Conservation (phyloP, 2,113 vertebrate species). For the Ochotona princeps region DNA sequence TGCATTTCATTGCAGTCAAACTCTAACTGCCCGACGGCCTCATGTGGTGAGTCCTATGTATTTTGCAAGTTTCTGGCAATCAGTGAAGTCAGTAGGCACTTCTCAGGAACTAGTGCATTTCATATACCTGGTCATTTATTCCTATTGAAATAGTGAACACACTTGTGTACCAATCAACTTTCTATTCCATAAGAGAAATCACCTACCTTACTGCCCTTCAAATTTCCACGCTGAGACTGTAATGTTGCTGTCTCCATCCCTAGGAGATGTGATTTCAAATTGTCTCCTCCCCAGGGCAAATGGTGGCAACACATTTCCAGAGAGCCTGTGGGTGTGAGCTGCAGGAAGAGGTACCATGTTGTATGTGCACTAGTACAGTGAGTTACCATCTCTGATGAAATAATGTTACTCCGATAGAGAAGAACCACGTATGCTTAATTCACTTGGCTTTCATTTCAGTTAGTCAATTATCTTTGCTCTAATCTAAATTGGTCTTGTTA, state of each 20-base stretch:
- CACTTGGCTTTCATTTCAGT: background rate
- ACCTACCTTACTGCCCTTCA: background rate
- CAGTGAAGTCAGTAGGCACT: fast-evolving
- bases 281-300: background rate
- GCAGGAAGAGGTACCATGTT: background rate
- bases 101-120: background rate
- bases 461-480: background rate
- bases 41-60: background rate
- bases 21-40: background rate
- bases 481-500: background rate
- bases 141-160: background rate
- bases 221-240: background rate
- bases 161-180: background rate
- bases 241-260: background rate
- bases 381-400: background rate
- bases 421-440: background rate
- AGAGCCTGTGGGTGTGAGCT: fast-evolving
- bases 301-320: background rate
- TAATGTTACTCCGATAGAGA: background rate
- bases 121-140: background rate
- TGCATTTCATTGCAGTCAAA: background rate
- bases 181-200: background rate
- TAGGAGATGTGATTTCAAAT: background rate
- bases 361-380: fast-evolving
- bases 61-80: background rate